Evolutionary conservation across 2,888 invertebrate species (phyloP).

Genomic region (Monopis laevigella): DNA sequence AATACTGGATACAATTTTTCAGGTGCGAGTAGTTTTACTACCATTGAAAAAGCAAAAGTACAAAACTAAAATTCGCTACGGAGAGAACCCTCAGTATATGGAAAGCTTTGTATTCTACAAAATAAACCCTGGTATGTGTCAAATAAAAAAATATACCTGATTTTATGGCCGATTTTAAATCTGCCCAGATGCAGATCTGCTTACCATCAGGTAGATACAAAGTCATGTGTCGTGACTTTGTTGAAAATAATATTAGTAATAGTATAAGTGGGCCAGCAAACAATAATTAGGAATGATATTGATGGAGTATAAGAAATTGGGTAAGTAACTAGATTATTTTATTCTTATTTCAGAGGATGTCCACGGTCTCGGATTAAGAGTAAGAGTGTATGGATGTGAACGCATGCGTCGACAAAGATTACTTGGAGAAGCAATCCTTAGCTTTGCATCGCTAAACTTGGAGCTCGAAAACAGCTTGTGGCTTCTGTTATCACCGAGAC

Average conservation of each 20-base stretch:
- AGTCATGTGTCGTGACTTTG: too few relatives aligned
- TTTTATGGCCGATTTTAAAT: too few relatives aligned
- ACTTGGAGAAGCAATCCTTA: constrained; percentile 90
- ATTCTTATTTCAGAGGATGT: constrained; percentile 77
- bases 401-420: constrained; percentile 91
- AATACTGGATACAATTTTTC: constrained; percentile 26
- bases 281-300: too few relatives aligned
- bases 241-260: too few relatives aligned
- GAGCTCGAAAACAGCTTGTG: constrained; percentile 92
- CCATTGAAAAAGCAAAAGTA: constrained; percentile 94
- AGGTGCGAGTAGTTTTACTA: constrained; percentile 87
- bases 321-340: too few relatives aligned
- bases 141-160: too few relatives aligned
- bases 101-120: constrained; percentile 91
- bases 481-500: constrained; percentile 83
- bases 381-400: constrained; percentile 92
- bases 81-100: constrained; percentile 92
- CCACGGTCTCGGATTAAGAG: constrained; percentile 88
- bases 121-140: constrained; percentile 85
- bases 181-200: too few relatives aligned
- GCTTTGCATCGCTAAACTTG: constrained; percentile 89
- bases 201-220: too few relatives aligned
- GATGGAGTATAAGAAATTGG: too few relatives aligned
- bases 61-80: constrained; percentile 92
- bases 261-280: too few relatives aligned